Base-by-base conservation (phyloP, 2,797 vertebrate species). In the Rachycentron canadum region DNA sequence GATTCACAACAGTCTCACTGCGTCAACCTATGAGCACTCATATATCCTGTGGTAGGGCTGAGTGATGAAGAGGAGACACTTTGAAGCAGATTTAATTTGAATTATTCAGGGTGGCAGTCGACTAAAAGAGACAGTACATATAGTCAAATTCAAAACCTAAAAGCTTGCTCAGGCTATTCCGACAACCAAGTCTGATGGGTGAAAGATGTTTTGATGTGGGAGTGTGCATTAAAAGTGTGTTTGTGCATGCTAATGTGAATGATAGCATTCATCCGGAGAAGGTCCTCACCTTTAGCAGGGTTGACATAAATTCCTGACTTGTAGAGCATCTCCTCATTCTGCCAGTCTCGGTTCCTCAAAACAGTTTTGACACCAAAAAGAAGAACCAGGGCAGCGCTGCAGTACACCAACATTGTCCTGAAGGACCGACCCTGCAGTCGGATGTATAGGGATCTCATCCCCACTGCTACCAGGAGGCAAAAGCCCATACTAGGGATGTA, bases 401-500 rank as follows among this genome's bases (percentile, higher is more conserved):
- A 96, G 91, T 95, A 96, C 87, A 98, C 93, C 94, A 99, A 76
- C 85, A 96, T 82, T 45, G 94, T 96, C 95, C 96, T 97, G 89
- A 94, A 92, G 86, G 96, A 95, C 49, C 93, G 91, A 73, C 95
- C 96, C 73, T 95, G 94, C 80, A 96, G 90, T 83, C 95, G 96
- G 74, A 98, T 83, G 82, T 96, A 96, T 85, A 99, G 95, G 70
- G 96, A 95, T 88, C 98, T 95, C 92, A 96, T 88, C 73, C 97
- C 98, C 83, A 97, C 96, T 3, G 98, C 96, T 83, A 99, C 93
- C 91, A 99, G 95, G 89, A 99, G 95, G 93, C 98, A 99, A 87
- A 99, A 99, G 91, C 98, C 98, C 98, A 99, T 99, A 92, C 98
- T 99, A 83, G 98, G 98, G 89, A 99, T 98, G 96, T 99, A 99